A percentile compares a stretch with the other conserved stretches of the same genome.
Evolutionary conservation across 2,113 vertebrate species (phyloP).

Genomic region (Sinocyclocheilus rhinocerous): DNA sequence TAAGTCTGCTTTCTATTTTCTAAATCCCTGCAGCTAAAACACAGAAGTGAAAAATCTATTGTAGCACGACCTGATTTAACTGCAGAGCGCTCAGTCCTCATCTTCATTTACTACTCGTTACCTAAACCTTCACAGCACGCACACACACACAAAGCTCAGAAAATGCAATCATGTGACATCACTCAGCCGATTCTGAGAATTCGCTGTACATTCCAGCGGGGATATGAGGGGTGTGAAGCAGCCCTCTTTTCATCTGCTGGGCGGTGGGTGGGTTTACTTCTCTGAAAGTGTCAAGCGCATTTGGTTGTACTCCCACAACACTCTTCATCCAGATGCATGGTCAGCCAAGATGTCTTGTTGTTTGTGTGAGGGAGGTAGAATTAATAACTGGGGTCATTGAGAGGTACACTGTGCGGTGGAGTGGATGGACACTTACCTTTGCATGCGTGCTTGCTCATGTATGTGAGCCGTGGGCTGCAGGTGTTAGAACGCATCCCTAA

Average conservation of each 20-base stretch:
- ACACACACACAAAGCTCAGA: constrained; percentile 24
- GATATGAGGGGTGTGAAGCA: constrained; percentile 65
- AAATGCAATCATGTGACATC: constrained; percentile 70
- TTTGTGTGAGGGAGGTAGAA: constrained; percentile 13
- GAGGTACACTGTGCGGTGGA: not conserved
- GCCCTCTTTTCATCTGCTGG: constrained; percentile 62
- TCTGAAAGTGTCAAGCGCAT: constrained; percentile 57
- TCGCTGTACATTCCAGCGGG: constrained; percentile 70
- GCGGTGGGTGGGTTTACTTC: constrained; percentile 59
- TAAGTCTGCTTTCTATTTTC: not conserved
- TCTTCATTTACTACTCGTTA: constrained; percentile 7
- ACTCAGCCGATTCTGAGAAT: constrained; percentile 68
- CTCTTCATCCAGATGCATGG: constrained; percentile 45
- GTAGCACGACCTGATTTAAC: not conserved
- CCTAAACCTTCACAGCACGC: not conserved
- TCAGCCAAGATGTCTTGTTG: constrained; percentile 27
- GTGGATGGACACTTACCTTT: constrained; percentile 5
- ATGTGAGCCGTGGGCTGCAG: not conserved
- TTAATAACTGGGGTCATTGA: constrained; percentile 14
- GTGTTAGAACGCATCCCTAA: not conserved
- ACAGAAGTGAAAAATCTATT: constrained; percentile 19
- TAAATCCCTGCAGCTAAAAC: not conserved
- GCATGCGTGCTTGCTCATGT: constrained; percentile 25
- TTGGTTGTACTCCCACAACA: constrained; percentile 59
- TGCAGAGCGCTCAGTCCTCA: constrained; percentile 7